Percentiles rank a stretch among this genome's conserved stretches.
phyloP scores from a whole-genome alignment of 2,888 invertebrate genomes.

The Heliconius hortense region DNA sequence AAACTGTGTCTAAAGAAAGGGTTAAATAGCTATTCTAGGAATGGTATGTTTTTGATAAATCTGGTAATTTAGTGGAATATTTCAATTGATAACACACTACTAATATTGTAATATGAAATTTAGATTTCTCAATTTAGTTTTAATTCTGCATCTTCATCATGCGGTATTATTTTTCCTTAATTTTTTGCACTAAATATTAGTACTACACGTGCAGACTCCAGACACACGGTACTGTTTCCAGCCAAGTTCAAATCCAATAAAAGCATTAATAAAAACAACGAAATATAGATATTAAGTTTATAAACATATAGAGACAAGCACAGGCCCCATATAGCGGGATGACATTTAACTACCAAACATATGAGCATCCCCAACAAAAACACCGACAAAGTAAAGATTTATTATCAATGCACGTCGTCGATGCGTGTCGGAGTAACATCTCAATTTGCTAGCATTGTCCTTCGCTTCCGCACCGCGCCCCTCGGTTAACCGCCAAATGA shows the following conservation, averaged over 20 bases:
- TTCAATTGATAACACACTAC: neutral
- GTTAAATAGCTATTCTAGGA: neutral
- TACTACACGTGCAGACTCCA: neutral
- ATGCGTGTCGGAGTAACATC: slow-evolving; percentile 71
- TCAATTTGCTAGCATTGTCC: slow-evolving; percentile 75
- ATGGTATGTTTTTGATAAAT: neutral
- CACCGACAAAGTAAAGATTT: slow-evolving; percentile 32
- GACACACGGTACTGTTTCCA: neutral
- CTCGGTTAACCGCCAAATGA: slow-evolving; percentile 38
- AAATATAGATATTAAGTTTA: neutral
- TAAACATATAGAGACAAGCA: neutral
- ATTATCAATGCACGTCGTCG: slow-evolving; percentile 45
- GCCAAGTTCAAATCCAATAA: neutral
- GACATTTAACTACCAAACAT: slow-evolving; percentile 20
- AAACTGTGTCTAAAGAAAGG: slow-evolving; percentile 5
- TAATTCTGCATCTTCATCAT: no score
- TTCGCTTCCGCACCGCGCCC: slow-evolving; percentile 50
- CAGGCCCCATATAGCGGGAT: neutral
- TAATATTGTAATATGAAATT: neutral
- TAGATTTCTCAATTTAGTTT: no score
- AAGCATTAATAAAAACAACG: neutral
- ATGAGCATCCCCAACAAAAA: slow-evolving; percentile 28
- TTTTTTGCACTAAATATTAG: neutral
- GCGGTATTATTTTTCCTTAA: neutral
- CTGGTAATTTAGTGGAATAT: neutral